Base-by-base conservation (phyloP, 2,888 invertebrate species). In the Apamea crenata region DNA sequence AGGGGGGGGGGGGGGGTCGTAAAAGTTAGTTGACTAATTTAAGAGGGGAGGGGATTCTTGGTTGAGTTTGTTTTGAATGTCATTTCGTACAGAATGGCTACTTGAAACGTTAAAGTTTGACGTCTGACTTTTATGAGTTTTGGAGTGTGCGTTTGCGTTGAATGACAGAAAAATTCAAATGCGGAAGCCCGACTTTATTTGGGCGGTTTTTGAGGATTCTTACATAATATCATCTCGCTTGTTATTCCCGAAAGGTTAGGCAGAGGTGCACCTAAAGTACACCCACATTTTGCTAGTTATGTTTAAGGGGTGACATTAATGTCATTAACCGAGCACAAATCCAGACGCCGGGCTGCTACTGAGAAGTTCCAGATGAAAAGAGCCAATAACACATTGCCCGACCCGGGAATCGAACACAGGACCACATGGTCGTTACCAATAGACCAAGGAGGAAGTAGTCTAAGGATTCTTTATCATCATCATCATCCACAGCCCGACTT, bases 11-110 rank as follows among this genome's bases (percentile, higher is more conserved):
- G n/a, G n/a, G n/a, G n/a, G 40, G 50, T 61, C 74, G 75, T 88
- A 81, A 88, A 83, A 81, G 77, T 88, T 83, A 74, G 78, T 78
- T 87, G 74, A 68, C 75, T 85, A 76, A 85, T 82, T 85, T 75
- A 47, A 50, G 65, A 59, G 66, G 32, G 29, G 61, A 59, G 65
- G 44, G 40, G 14, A 36, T 56, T 74, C 63, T 65, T 68, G 29
- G 44, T 4, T 12, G 65, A 72, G 66, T 77, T 77, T 68, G 67
- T 83, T 87, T 85, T 71, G 74, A 76, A 76, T 85, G 71, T 77
- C 70, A 63, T 74, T 77, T 67, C 63, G 66, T n/a, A 65, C 70
- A 67, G 63, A 63, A 65, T 65, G 40, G 73, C 36, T 67, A 74
- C 36, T 85, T 59, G 70, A 21, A 70, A 61, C 36, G 25, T 47